phyloP scores from a whole-genome alignment of 2,888 invertebrate species.

The Idaea dimidiata region DNA sequence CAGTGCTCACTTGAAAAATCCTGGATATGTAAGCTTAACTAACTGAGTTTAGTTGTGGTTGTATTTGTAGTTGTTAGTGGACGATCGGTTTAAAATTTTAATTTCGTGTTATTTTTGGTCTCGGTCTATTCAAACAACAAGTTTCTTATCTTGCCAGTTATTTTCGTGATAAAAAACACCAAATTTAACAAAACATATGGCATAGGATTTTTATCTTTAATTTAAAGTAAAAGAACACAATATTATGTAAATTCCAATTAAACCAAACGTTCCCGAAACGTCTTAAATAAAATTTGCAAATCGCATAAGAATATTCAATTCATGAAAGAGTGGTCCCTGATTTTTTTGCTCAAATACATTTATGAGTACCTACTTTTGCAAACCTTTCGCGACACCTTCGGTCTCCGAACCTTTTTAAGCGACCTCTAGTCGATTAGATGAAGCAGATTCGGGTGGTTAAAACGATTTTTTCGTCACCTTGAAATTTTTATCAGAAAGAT shows the following conservation, averaged over 20 bases:
- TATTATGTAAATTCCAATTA: not conserved
- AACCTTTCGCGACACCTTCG: constrained; percentile 27
- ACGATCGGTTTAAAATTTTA: too few relatives aligned
- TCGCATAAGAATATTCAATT: constrained; percentile 43
- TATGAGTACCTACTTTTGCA: constrained; percentile 19
- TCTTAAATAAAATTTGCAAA: constrained; percentile 43
- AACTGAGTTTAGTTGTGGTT: too few relatives aligned
- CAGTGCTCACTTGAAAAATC: too few relatives aligned
- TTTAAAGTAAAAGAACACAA: too few relatives aligned
- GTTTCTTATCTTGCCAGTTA: too few relatives aligned
- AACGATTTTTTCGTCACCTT: constrained; percentile 2
- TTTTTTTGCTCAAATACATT: constrained; percentile 36
- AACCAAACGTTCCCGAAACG: not conserved
- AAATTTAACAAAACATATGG: too few relatives aligned
- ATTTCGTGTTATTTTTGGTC: too few relatives aligned
- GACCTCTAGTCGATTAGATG: constrained; percentile 11
- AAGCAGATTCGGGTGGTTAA: constrained; percentile 8
- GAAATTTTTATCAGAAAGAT: constrained; percentile 2
- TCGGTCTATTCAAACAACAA: too few relatives aligned
- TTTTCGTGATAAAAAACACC: too few relatives aligned
- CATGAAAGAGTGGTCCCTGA: constrained; percentile 29
- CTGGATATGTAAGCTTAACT: too few relatives aligned
- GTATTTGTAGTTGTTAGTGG: too few relatives aligned
- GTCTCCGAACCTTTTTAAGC: constrained; percentile 21
- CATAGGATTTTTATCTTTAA: too few relatives aligned